Conservation (phyloP, 2,797 vertebrate species). For the Myotis myotis region DNA sequence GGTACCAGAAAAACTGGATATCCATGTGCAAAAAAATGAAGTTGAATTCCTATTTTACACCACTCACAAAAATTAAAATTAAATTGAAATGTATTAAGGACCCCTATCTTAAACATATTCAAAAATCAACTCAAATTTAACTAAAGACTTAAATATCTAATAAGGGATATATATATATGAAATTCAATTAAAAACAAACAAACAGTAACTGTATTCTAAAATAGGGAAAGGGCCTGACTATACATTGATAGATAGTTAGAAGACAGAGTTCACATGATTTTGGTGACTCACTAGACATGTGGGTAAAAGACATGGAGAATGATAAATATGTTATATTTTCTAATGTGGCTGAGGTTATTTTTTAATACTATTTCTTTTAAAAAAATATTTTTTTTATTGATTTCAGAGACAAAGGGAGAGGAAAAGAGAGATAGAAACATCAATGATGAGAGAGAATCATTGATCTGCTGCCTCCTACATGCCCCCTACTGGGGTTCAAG, state of each 20-base stretch:
- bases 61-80: not conserved
- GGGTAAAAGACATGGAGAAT: not conserved
- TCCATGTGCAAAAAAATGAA: not conserved
- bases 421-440: no score
- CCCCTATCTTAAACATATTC: not conserved
- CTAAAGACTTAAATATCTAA: not conserved
- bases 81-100: not conserved
- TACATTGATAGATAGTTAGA: not conserved
- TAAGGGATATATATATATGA: not conserved
- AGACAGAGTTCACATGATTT: not conserved
- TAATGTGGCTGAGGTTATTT: not conserved
- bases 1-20: not conserved
- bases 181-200: not conserved
- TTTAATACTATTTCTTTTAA: no score
- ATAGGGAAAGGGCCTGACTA: not conserved
- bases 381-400: no score
- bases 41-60: not conserved
- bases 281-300: not conserved
- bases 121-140: not conserved
- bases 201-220: not conserved
- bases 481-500: no score
- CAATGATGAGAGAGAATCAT: no score
- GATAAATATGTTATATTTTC: not conserved
- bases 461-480: no score
- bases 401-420: no score